Conservation (phyloP, 2,888 invertebrate genomes). For the Dryomyza anilis region DNA sequence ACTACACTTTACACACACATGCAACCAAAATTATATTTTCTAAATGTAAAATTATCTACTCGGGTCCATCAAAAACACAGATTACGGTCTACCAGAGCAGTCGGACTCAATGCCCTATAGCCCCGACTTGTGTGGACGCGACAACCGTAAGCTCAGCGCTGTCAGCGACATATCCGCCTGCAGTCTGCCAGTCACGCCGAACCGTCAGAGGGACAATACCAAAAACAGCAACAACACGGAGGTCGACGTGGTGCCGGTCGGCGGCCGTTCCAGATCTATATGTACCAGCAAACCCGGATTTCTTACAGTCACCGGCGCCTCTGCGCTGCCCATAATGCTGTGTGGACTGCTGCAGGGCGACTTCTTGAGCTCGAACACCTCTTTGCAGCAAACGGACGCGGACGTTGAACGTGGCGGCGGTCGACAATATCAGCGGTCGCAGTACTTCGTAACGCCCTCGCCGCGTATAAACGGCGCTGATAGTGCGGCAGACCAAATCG, state of each 20-base stretch:
- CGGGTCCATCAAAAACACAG: no score
- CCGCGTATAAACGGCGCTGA: neutral
- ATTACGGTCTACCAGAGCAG: no score
- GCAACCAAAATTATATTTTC: no score
- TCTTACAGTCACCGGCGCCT: constrained; percentile 49
- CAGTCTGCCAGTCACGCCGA: constrained; percentile 21
- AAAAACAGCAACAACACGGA: constrained; percentile 10
- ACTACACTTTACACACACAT: no score
- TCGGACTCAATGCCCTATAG: constrained; percentile 33
- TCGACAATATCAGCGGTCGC: neutral
- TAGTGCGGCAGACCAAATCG: neutral
- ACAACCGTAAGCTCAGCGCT: constrained; percentile 32
- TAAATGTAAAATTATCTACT: no score
- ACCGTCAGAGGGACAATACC: constrained; percentile 22
- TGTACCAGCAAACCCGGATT: constrained; percentile 30
- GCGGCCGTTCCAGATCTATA: constrained; percentile 22
- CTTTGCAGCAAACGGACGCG: constrained; percentile 38
- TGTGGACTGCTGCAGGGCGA: constrained; percentile 62
- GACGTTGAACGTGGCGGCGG: neutral
- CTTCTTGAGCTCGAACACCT: constrained; percentile 49
- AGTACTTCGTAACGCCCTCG: neutral
- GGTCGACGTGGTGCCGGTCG: constrained; percentile 24
- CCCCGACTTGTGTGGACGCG: constrained; percentile 23
- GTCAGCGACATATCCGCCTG: constrained; percentile 31
- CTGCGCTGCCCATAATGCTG: constrained; percentile 62